Conservation (phyloP, 2,888 invertebrate species). For the Celastrina argiolus region DNA sequence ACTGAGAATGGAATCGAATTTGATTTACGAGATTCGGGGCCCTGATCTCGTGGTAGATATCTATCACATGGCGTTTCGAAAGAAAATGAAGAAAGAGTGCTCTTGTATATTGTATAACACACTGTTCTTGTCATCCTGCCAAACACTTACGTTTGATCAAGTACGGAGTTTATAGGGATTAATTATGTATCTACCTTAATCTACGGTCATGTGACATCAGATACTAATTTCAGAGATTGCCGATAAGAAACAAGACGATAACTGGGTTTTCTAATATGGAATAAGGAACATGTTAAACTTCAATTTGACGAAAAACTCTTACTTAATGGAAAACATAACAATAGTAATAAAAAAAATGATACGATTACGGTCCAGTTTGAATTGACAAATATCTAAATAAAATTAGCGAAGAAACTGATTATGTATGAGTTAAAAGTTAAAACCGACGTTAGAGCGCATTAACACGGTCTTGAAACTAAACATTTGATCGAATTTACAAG, state of each 20-base stretch:
- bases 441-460: neutral
- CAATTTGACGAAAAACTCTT: neutral
- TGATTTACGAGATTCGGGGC: too few species aligned
- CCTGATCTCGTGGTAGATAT: too few species aligned
- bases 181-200: neutral
- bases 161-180: neutral
- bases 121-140: too few species aligned
- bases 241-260: neutral
- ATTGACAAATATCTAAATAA: neutral
- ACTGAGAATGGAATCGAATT: too few species aligned
- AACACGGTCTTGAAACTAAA: neutral
- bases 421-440: too few species aligned
- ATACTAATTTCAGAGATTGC: neutral
- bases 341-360: neutral
- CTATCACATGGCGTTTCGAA: too few species aligned
- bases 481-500: neutral
- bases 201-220: neutral
- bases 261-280: neutral
- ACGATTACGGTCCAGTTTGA: neutral
- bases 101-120: too few species aligned
- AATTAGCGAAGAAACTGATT: too few species aligned
- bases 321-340: neutral
- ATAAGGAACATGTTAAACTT: neutral
- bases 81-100: too few species aligned
- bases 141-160: neutral